phyloP scores from a whole-genome alignment of 1,140 invertebrate genomes.

The Vollenhovia emeryi region DNA sequence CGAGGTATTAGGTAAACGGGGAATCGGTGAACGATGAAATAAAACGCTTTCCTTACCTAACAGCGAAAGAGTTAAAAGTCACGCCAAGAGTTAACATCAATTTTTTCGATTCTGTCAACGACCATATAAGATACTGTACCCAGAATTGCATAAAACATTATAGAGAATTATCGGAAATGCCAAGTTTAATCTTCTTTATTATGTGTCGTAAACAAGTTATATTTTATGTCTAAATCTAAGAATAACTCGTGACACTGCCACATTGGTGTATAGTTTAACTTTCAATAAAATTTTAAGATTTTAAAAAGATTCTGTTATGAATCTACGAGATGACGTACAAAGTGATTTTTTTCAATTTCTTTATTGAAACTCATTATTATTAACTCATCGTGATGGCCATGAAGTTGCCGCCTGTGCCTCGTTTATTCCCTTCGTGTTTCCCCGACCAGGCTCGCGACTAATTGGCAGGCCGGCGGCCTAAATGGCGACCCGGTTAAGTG shows the following conservation, averaged over 20 bases:
- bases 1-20: slow-evolving; percentile 60
- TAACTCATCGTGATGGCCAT: neutral
- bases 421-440: slow-evolving; percentile 23
- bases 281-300: slow-evolving; percentile 1
- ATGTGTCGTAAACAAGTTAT: neutral
- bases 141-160: neutral
- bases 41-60: slow-evolving; percentile 8
- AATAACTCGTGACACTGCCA: neutral
- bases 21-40: neutral
- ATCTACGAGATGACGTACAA: neutral
- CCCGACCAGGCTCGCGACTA: slow-evolving; percentile 56
- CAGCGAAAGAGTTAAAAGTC: slow-evolving; percentile 39
- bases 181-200: neutral
- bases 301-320: neutral
- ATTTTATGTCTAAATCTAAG: neutral
- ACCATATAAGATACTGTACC: neutral
- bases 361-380: slow-evolving; percentile 24
- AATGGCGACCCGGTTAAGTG: slow-evolving; percentile 50
- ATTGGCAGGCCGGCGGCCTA: slow-evolving; percentile 62
- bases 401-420: neutral
- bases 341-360: slow-evolving; percentile 2
- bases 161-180: neutral
- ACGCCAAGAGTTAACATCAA: neutral
- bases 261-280: neutral
- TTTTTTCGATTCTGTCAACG: neutral